These are phyloP conservation scores for Limnephilus rhombicus DNA, from an alignment of 2,888 invertebrate species.

Conservation along the genomic window DNA sequence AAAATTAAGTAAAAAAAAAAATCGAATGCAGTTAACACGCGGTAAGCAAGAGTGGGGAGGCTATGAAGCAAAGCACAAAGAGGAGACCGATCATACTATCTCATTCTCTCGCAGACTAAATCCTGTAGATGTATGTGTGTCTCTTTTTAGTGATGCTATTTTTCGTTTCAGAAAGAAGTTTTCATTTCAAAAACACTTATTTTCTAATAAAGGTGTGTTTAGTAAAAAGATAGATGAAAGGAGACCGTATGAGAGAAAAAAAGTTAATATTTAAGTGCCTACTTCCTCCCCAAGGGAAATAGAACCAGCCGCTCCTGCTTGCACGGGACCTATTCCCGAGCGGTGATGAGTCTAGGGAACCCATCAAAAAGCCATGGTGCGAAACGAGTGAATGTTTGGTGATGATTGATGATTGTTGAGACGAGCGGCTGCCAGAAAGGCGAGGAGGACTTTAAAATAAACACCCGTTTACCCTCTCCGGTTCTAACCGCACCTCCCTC, in stretches of 20 bases:
- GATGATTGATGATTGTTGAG: slow-evolving; percentile 1
- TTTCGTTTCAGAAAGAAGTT: too few species aligned
- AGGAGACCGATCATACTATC: too few species aligned
- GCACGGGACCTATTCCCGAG: neutral
- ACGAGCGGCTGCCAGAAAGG: neutral
- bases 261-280: neutral
- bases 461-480: slow-evolving; percentile 1
- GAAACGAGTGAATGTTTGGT: neutral
- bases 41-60: too few species aligned
- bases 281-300: neutral
- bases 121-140: too few species aligned
- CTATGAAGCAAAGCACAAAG: too few species aligned
- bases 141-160: too few species aligned
- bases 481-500: neutral
- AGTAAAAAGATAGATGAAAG: neutral
- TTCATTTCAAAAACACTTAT: too few species aligned
- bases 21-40: too few species aligned
- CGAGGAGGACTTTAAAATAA: neutral
- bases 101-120: too few species aligned
- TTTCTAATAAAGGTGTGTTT: neutral
- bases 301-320: neutral
- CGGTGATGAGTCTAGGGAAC: neutral
- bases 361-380: neutral
- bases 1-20: too few species aligned
- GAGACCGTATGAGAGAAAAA: neutral